phyloP scores from a whole-genome alignment of 2,888 invertebrate species.

The Cantharis nigra region DNA sequence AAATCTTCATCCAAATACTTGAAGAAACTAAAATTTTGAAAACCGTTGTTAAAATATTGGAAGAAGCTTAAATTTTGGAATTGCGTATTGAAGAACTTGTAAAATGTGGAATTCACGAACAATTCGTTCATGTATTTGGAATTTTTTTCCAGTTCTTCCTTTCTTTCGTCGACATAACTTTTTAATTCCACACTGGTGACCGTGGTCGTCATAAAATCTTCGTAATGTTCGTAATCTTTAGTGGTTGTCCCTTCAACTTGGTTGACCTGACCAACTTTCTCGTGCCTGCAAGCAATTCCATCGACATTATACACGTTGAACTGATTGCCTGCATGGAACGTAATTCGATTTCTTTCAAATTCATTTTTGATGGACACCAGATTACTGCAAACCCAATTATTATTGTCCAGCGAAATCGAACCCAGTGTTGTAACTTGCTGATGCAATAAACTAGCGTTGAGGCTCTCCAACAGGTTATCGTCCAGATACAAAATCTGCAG shows the following conservation, averaged over 20 bases:
- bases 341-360: not conserved
- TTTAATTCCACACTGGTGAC: not conserved
- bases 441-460: not conserved
- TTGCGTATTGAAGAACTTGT: not conserved
- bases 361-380: not conserved
- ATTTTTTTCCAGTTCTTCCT: not conserved
- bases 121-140: not conserved
- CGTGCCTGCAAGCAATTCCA: not conserved
- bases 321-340: not conserved
- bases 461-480: not conserved
- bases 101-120: not conserved
- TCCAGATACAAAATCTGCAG: not conserved
- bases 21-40: not conserved
- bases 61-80: not conserved
- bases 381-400: not conserved
- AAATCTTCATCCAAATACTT: constrained; percentile 1
- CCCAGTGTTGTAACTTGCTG: not conserved
- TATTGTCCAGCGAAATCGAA: not conserved
- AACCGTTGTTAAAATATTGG: not conserved
- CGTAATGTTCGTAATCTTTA: not conserved
- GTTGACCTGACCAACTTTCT: not conserved
- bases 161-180: not conserved
- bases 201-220: not conserved
- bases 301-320: not conserved
- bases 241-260: too few species aligned